Evolutionary conservation across 1,140 invertebrate genomes (phyloP).

Genomic region (Cyrtorhinus lividipennis): DNA sequence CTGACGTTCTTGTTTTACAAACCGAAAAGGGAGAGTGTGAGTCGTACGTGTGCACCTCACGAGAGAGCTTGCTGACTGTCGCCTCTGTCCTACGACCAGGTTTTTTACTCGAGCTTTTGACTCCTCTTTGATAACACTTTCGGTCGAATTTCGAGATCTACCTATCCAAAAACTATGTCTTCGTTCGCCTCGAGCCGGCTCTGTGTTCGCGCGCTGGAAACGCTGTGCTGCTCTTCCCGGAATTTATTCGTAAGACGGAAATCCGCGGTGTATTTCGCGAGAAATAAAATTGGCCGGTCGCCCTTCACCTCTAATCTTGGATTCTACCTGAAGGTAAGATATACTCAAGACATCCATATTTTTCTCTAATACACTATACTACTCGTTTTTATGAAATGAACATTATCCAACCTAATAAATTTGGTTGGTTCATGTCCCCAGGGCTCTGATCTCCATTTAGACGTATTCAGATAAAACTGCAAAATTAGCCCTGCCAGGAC

Average conservation of each 20-base stretch:
- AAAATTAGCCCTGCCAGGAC: too few relatives aligned
- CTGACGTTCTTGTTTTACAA: not conserved
- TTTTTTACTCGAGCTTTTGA: not conserved
- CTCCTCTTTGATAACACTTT: not conserved
- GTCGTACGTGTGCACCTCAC: not conserved
- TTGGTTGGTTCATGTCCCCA: too few relatives aligned
- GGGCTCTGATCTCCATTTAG: too few relatives aligned
- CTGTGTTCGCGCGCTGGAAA: constrained; percentile 57
- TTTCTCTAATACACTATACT: too few relatives aligned
- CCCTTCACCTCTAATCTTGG: not conserved
- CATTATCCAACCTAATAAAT: too few relatives aligned
- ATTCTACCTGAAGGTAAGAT: not conserved
- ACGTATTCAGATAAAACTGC: too few relatives aligned
- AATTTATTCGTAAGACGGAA: constrained; percentile 40
- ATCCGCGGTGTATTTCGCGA: constrained; percentile 36
- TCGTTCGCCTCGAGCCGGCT: constrained; percentile 59
- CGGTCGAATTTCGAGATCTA: not conserved
- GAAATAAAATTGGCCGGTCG: constrained; percentile 33
- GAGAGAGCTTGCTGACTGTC: not conserved
- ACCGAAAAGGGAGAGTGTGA: not conserved
- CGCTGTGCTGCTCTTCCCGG: constrained; percentile 57
- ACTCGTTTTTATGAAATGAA: too few relatives aligned
- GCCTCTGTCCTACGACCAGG: not conserved
- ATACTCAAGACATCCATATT: too few relatives aligned
- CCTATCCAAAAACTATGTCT: too few relatives aligned